phyloP scores from a whole-genome alignment of 2,888 invertebrate genomes.

The Odontomyia ornata region DNA sequence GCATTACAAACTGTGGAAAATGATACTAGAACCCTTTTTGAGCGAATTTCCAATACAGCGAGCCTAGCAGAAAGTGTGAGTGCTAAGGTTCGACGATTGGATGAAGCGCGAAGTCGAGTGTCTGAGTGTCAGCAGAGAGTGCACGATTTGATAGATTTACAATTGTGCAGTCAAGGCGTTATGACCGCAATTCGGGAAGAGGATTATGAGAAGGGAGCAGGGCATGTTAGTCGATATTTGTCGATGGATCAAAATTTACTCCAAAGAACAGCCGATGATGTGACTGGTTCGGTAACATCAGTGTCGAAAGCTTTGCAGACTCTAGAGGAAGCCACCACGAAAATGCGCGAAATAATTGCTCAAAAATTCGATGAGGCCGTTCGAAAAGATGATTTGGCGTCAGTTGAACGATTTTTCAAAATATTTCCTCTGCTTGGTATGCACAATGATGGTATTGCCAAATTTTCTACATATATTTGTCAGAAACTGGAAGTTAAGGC shows the following conservation, averaged over 20 bases:
- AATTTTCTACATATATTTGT: constrained; percentile 88
- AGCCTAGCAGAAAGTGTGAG: constrained; percentile 92
- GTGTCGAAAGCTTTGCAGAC: constrained; percentile 63
- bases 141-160: constrained; percentile 92
- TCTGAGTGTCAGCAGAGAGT: constrained; percentile 94
- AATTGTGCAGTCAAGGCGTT: constrained; percentile 97
- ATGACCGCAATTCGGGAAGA: constrained; percentile 92
- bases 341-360: constrained; percentile 69
- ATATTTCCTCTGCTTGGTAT: constrained; percentile 94
- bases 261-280: constrained; percentile 79
- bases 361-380: constrained; percentile 92
- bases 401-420: constrained; percentile 95
- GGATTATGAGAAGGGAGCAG: constrained; percentile 96
- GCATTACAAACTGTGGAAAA: constrained; percentile 79
- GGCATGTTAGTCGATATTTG: constrained; percentile 92
- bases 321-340: constrained; percentile 79
- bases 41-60: constrained; percentile 88
- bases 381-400: constrained; percentile 83
- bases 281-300: constrained; percentile 68
- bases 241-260: constrained; percentile 89
- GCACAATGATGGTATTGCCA: constrained; percentile 87
- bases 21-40: constrained; percentile 82
- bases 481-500: constrained; percentile 75
- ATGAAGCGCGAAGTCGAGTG: constrained; percentile 87
- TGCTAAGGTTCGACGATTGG: constrained; percentile 92